Evolutionary conservation across 2,888 invertebrate species (phyloP).

Genomic region (Pardosa pseudoannulata): DNA sequence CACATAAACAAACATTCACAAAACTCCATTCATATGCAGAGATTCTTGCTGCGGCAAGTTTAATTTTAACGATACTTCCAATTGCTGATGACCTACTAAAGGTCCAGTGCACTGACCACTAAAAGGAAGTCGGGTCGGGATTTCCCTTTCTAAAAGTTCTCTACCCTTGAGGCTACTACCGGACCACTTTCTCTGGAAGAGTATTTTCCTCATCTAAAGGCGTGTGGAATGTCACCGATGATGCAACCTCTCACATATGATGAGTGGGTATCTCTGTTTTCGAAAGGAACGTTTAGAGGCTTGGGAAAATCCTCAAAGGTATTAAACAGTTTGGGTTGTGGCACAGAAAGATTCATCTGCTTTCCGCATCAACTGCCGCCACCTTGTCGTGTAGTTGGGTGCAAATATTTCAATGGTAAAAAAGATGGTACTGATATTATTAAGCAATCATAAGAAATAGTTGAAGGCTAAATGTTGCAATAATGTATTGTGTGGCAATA

Average conservation of each 20-base stretch:
- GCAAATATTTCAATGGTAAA: no score
- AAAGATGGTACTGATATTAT: no score
- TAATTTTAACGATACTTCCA: background rate
- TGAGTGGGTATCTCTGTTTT: background rate
- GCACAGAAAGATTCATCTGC: no score
- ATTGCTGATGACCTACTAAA: constrained; percentile 1
- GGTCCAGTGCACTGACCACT: constrained; percentile 5
- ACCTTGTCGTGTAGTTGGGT: no score
- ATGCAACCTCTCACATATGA: background rate
- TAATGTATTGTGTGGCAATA: no score
- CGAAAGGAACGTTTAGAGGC: background rate
- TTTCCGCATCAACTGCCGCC: no score
- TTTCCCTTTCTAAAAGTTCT: constrained; percentile 2
- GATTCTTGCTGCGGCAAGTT: background rate
- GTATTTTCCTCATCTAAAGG: background rate
- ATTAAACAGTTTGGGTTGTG: background rate
- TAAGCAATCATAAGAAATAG: no score
- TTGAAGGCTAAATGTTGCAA: no score
- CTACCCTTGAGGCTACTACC: background rate
- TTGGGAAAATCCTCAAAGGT: background rate
- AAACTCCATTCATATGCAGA: background rate
- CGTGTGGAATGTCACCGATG: background rate
- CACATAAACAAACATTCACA: background rate
- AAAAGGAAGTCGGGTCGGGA: background rate
- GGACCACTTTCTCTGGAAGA: background rate